phyloP scores from a whole-genome alignment of 2,797 vertebrate genomes.

The Smutsia temminckii region DNA sequence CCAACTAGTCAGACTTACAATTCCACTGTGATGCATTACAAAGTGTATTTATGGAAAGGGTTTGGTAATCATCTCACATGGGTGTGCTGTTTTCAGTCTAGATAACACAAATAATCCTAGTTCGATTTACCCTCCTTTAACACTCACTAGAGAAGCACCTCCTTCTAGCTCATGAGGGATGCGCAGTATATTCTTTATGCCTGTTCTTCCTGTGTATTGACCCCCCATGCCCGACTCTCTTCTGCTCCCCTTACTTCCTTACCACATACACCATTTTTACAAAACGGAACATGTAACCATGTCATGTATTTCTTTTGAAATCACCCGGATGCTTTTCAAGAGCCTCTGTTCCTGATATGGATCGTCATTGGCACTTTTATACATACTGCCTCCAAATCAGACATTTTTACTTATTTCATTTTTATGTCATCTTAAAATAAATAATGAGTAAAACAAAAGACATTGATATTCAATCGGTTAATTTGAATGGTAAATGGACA shows the following conservation, averaged over 20 bases:
- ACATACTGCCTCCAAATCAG: background rate
- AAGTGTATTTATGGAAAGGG: fast-evolving
- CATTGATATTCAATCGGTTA: background rate
- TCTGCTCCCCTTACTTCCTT: background rate
- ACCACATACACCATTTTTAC: background rate
- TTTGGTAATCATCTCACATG: background rate
- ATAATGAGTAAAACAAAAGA: background rate
- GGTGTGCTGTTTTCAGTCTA: background rate
- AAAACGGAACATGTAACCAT: background rate
- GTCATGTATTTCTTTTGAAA: background rate
- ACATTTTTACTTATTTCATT: background rate
- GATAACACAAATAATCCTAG: background rate
- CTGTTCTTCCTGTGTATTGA: fast-evolving
- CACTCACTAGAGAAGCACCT: background rate
- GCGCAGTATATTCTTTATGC: fast-evolving
- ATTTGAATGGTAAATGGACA: background rate
- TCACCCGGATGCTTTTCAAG: background rate
- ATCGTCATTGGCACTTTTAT: background rate
- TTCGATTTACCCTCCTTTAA: background rate
- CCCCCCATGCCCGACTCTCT: fast-evolving
- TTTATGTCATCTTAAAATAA: slow-evolving; percentile 14
- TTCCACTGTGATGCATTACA: fast-evolving
- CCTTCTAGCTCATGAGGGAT: fast-evolving
- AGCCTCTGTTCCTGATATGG: background rate
- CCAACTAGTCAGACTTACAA: background rate